Evolutionary conservation across 2,797 vertebrate species (phyloP), one percentile per base, ranked within the genome.

Genomic region (Aldrovandia affinis): DNA sequence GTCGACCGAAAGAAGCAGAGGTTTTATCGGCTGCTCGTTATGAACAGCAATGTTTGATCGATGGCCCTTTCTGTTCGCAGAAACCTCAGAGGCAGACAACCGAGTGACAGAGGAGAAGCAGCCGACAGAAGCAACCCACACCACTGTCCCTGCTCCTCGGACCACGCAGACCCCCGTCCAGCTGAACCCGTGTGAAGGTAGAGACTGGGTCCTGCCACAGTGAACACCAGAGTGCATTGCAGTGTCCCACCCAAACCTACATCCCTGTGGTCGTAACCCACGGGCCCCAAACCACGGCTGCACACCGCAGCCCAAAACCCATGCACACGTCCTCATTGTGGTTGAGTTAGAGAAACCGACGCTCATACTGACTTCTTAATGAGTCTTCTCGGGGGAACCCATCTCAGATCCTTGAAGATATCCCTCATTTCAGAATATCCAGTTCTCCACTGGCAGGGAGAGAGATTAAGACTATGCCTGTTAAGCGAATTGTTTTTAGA

Each of bases 171-270:
- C 59, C 42, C 85, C 86, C 2, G 85, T 82, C 83, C 85, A 86
- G 52, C 80, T 85, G 73, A 80, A 93, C 91, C 93, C 94, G 73
- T 95, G 94, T 88, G 91, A 93, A 95, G 94, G 95, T 95, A 87
- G 89, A 57, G 1, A 9, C 28, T 18, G 47, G 57, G 36, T 75
- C 25, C 65, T 50, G 54, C 33, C 36, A 6, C n/a, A 0, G 25
- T 30, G n/a, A 25, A 33, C 68, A 39, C 6, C 20, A 42, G 33
- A 30, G 68, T 22, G 18, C 30, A 25, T 28, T 82, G 28, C 9
- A 28, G 18, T 77, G 33, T 14, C 20, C 33, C 81, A 73, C 33
- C n/a, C 39, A 33, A 14, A 3, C 9, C 28, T 18, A 47, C 42
- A 12, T 20, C 73, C 68, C 36, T 47, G 42, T 12, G 73, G 15